phyloP scores from a whole-genome alignment of 2,797 vertebrate genomes.

The Gobionotothen gibberifrons region DNA sequence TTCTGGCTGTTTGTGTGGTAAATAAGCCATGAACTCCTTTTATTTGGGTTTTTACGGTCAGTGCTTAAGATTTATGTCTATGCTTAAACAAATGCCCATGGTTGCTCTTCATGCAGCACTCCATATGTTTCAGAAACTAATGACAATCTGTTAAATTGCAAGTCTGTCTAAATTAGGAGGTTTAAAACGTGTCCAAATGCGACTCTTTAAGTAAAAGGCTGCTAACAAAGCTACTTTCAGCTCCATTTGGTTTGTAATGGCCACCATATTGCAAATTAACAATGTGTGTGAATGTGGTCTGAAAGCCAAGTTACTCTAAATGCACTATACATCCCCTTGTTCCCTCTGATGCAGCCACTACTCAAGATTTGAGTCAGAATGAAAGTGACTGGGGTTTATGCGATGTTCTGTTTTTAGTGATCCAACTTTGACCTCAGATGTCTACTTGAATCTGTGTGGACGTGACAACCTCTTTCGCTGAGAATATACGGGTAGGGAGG shows the following conservation, averaged over 20 bases:
- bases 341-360: slow-evolving; percentile 29
- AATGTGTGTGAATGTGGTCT: slow-evolving; percentile 14
- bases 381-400: slow-evolving; percentile 61
- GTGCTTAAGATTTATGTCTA: slow-evolving; percentile 2
- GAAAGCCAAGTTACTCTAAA: slow-evolving; percentile 26
- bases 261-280: slow-evolving; percentile 7
- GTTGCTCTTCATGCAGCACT: background rate
- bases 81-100: slow-evolving; percentile 13
- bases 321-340: slow-evolving; percentile 32
- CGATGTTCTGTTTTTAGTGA: slow-evolving; percentile 72
- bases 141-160: background rate
- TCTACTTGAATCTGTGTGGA: slow-evolving; percentile 67
- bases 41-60: slow-evolving; percentile 12
- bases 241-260: slow-evolving; percentile 9
- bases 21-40: slow-evolving; percentile 8
- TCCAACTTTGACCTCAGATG: slow-evolving; percentile 71
- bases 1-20: slow-evolving; percentile 8
- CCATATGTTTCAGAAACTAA: background rate
- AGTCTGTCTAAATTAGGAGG: slow-evolving; percentile 6
- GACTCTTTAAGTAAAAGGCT: slow-evolving; percentile 7
- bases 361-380: slow-evolving; percentile 50
- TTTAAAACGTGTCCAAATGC: slow-evolving; percentile 15
- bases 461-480: slow-evolving; percentile 46
- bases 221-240: slow-evolving; percentile 13
- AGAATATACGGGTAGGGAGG: slow-evolving; percentile 41